Evolutionary conservation across 1,140 invertebrate species (phyloP).

Genomic region (Saxidomus purpurata): DNA sequence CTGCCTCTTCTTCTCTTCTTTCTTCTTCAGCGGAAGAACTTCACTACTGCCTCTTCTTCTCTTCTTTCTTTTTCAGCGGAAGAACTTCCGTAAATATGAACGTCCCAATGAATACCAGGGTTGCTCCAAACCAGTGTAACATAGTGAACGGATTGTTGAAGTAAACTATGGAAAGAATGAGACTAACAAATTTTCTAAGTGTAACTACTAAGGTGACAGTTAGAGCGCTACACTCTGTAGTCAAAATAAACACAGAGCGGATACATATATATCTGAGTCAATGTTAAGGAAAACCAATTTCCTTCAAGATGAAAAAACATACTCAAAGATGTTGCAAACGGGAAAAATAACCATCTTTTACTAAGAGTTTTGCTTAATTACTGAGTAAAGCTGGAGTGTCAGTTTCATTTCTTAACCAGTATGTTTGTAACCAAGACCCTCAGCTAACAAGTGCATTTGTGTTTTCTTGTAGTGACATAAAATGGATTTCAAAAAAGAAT

Average conservation of each 20-base stretch:
- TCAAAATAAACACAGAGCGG: constrained; percentile 96
- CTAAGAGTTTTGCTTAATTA: no score
- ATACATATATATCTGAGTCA: constrained; percentile 93
- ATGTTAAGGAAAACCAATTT: constrained; percentile 72
- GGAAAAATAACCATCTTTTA: no score
- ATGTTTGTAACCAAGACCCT: no score
- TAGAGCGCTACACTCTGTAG: constrained; percentile 96
- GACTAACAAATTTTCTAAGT: constrained; percentile 97
- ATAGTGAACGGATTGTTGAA: constrained; percentile 98
- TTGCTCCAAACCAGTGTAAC: constrained; percentile 96
- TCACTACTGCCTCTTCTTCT: constrained; percentile 1
- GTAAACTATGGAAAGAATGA: constrained; percentile 98
- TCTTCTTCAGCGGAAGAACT: no score
- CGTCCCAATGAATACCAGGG: constrained; percentile 97
- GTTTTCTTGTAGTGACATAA: no score
- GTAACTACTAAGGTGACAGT: constrained; percentile 99
- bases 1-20: no score
- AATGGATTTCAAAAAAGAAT: no score
- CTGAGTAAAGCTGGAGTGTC: no score
- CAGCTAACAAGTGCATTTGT: no score
- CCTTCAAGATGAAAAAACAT: no score
- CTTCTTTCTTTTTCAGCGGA: neutral
- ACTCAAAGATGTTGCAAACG: no score
- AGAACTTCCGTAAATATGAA: constrained; percentile 92
- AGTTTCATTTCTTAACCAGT: no score